Evolutionary conservation across 37 sponge, comb jelly and placozoan species (phyloP), one percentile per base, ranked within the genome.

Genomic region (Ephydatia muelleri): DNA sequence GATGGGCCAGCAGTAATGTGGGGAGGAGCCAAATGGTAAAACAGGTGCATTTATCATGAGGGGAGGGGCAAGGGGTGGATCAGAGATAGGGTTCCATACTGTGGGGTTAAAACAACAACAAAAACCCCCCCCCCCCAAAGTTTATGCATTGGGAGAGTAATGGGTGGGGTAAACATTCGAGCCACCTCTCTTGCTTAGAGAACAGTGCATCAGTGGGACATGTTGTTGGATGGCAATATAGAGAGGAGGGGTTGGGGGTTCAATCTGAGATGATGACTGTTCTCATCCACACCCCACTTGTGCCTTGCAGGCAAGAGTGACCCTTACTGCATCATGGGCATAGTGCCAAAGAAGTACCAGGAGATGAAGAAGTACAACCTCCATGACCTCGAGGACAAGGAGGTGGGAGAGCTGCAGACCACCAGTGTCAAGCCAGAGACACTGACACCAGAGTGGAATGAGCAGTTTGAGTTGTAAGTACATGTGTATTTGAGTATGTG

Each of bases 371-470:
- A 78, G 35, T 48, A 72, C 38, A 72, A 86, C 76, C 65, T 89
- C 0, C 48, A 65, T 22, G 75, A 84, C 16, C 84, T 84, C 80
- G 9, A 78, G 69, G 73, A 73, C 49, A 70, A 87, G 35, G 76
- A 78, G 22, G 84, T 91, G 35, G 47, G 31, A 5, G 80, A 83
- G 12, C 49, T 78, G 31, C 38, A 40, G 25, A 11, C 8, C 0
- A 87, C 92, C 57, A 68, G 67, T 69, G 81, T 79, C 43, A 87
- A 82, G 43, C 64, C 64, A 4, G 84, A 74, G 31, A 91, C 92
- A 2, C 84, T 91, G 37, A 49, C 83, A 14, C 92, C 92, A 5
- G 84, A 67, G 3, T 91, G 92, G 92, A 36, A 87, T 14, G 92
- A 91, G 75, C 49, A 70, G 23, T 64, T 87, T 77, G 80, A 79